Conservation (phyloP, 2,888 invertebrate genomes). For the Diaperis boleti region DNA sequence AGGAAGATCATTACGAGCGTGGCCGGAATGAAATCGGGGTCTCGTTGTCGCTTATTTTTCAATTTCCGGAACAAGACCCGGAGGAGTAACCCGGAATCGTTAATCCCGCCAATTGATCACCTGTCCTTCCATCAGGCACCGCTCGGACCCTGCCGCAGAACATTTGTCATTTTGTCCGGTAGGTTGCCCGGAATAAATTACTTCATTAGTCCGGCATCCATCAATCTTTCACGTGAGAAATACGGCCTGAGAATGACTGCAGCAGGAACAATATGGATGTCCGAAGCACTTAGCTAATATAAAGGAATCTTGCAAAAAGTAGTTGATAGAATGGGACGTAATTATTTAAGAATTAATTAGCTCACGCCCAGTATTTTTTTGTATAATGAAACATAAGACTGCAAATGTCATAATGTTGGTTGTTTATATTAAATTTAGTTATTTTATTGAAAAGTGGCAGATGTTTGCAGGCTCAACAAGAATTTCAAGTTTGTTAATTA, state of each 20-base stretch:
- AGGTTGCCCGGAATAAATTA: constrained; percentile 18
- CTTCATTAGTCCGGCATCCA: constrained; percentile 18
- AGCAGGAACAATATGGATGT: too few relatives aligned
- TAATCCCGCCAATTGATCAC: constrained; percentile 17
- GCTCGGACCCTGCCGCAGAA: neutral
- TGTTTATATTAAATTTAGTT: too few relatives aligned
- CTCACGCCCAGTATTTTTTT: too few relatives aligned
- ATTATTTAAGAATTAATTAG: too few relatives aligned
- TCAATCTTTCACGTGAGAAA: constrained; percentile 28
- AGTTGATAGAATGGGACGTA: too few relatives aligned
- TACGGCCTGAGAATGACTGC: neutral
- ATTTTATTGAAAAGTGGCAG: too few relatives aligned
- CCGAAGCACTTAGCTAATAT: too few relatives aligned
- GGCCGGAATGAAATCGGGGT: constrained; percentile 11
- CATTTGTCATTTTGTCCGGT: constrained; percentile 25
- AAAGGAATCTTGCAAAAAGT: too few relatives aligned
- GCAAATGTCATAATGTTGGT: too few relatives aligned
- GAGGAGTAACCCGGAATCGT: neutral
- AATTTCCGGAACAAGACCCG: constrained; percentile 15
- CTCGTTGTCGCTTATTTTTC: constrained; percentile 13
- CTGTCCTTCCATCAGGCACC: constrained; percentile 17
- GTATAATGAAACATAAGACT: too few relatives aligned
- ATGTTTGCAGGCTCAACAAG: too few relatives aligned
- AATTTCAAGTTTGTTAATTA: too few relatives aligned
- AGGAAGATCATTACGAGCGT: constrained; percentile 13